These are phyloP conservation scores for Caenorhabditis inopinata DNA, from an alignment of 1,140 invertebrate genomes.

Conservation along the genomic window DNA sequence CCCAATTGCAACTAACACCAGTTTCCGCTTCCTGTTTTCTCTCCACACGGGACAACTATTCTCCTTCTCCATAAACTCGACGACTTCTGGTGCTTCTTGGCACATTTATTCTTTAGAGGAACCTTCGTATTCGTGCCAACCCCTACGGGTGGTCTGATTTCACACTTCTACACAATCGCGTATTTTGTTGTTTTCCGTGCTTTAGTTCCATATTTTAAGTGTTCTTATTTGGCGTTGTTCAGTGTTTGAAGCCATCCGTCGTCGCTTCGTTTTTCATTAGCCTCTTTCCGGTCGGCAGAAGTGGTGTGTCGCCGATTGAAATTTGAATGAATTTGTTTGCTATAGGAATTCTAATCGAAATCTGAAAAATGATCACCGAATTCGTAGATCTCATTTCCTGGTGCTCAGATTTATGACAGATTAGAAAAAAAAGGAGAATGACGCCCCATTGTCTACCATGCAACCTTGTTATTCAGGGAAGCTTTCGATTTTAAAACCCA, in stretches of 20 bases:
- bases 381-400: no score
- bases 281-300: background rate
- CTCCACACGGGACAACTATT: background rate
- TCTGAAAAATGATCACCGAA: no score
- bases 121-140: background rate
- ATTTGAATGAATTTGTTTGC: background rate
- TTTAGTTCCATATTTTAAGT: background rate
- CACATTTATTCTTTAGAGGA: no score
- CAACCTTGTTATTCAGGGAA: no score
- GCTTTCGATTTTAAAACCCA: background rate
- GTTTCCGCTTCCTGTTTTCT: no score
- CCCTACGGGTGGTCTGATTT: background rate
- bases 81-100: no score
- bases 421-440: no score
- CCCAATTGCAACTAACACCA: no score
- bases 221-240: conserved; percentile 26
- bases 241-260: background rate
- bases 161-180: background rate
- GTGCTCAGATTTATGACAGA: no score
- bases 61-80: background rate
- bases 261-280: conserved; percentile 1
- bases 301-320: conserved; percentile 12
- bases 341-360: no score
- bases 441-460: no score
- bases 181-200: background rate